Conservation (phyloP, 2,797 vertebrate genomes). For the Iguana delicatissima region DNA sequence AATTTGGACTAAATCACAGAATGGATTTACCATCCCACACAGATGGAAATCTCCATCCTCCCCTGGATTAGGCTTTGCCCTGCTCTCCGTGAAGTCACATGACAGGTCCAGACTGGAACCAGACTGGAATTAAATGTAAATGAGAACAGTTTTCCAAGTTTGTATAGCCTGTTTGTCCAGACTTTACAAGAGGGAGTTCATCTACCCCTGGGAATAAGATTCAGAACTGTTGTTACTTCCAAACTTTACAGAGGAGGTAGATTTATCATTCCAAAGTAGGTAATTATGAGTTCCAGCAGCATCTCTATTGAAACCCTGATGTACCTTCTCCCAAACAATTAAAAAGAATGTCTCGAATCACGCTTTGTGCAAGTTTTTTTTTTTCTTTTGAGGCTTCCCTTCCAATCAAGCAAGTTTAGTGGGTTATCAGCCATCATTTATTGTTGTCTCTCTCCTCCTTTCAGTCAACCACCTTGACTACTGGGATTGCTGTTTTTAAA, state of each 20-base stretch:
- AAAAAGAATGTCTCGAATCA: neutral
- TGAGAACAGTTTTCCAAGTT: neutral
- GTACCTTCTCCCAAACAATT: neutral
- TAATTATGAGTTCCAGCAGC: neutral
- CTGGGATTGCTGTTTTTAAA: constrained; percentile 30
- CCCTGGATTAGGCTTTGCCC: no score
- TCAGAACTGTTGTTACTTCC: neutral
- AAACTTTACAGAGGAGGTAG: neutral
- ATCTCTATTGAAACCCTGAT: neutral
- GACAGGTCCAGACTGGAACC: no score
- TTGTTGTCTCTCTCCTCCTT: neutral
- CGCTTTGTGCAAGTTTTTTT: neutral
- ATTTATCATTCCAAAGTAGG: neutral
- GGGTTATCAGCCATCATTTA: neutral
- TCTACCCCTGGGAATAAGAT: neutral
- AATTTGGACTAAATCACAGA: no score
- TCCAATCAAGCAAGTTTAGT: neutral
- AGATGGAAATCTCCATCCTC: no score
- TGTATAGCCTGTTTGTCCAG: neutral
- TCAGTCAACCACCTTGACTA: neutral
- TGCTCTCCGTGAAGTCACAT: no score
- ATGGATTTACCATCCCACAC: no score
- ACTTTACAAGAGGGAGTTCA: neutral
- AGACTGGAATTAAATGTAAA: neutral
- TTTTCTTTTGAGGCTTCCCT: neutral